These are phyloP conservation scores for Cyanoramphus novaezelandiae DNA, from an alignment of 2,113 vertebrate genomes.

Conservation along the genomic window DNA sequence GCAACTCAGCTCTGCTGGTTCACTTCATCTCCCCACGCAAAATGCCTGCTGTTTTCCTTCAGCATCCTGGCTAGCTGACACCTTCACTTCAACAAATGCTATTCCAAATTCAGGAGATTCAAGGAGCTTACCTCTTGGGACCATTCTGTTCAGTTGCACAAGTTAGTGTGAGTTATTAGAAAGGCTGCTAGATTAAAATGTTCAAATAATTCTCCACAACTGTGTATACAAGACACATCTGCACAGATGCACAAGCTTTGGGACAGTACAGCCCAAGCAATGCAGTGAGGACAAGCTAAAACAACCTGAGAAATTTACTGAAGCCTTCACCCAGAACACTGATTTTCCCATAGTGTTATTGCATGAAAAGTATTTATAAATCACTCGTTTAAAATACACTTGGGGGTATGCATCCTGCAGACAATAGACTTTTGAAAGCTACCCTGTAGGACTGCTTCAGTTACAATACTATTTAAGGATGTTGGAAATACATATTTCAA, in stretches of 20 bases:
- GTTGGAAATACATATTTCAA: neutral
- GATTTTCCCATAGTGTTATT: neutral
- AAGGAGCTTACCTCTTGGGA: neutral
- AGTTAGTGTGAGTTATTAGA: neutral
- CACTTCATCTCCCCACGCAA: neutral
- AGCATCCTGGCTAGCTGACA: neutral
- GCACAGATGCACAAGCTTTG: neutral
- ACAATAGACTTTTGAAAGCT: neutral
- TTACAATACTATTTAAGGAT: neutral
- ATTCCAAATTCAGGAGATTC: neutral
- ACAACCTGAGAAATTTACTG: neutral
- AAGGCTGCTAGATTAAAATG: neutral
- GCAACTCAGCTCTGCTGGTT: neutral
- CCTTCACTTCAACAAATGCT: neutral
- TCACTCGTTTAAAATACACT: neutral
- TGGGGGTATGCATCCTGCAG: neutral
- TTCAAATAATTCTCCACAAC: neutral
- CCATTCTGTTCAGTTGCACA: neutral
- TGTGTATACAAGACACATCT: fast-evolving
- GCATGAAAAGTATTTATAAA: neutral
- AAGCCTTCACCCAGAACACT: neutral
- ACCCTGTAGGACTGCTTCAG: neutral
- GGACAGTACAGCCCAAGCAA: fast-evolving
- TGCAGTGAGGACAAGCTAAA: neutral
- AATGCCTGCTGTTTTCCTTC: neutral